Evolutionary conservation across 1,140 invertebrate species (phyloP), one percentile per base, ranked within the genome.

Genomic region (Musca vetustissima): DNA sequence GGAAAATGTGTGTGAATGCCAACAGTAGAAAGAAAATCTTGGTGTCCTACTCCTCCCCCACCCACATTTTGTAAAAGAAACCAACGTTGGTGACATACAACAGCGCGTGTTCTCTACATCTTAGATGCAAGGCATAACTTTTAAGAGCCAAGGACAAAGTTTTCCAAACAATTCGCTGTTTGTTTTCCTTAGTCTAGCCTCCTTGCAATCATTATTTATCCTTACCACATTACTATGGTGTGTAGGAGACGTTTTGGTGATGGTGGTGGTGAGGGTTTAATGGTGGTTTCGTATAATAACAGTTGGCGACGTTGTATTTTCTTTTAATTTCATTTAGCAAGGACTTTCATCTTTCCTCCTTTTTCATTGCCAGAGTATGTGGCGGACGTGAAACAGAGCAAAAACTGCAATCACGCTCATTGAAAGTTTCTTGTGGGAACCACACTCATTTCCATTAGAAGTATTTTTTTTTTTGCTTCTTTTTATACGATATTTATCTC

Each of bases 261-360:
- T 61, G 9, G n/a, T 19, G 19, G 53, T 19, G n/a, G 49, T 19
- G 17, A 7, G 49, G 17, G 7, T 19, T 9, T 43, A 1, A 4
- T 49, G 48, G n/a, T 22, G 50, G 19, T 53, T 17, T 28, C 28
- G 8, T 28, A 9, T 52, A 52, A 52, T 52, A 21, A 8, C 15
- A 28, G 55, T 32, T 49, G 48, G 24, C 28, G 55, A 32, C 28
- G 55, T 25, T 59, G 55, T 61, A 28, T 36, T 61, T 61, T 28
- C 57, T 61, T 61, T 61, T 61, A 61, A 61, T 61, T 61, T 61
- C 57, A 61, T 61, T 61, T 61, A 61, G 24, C 24, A n/a, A n/a
- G 49, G 49, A n/a, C n/a, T 19, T 28, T 59, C 28, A 8, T 59
- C n/a, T 59, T n/a, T 28, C n/a, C 24, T 59, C n/a, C 28, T 57